These are phyloP conservation scores for Gopherus evgoodei DNA, from an alignment of 2,113 vertebrate species.

Conservation along the genomic window DNA sequence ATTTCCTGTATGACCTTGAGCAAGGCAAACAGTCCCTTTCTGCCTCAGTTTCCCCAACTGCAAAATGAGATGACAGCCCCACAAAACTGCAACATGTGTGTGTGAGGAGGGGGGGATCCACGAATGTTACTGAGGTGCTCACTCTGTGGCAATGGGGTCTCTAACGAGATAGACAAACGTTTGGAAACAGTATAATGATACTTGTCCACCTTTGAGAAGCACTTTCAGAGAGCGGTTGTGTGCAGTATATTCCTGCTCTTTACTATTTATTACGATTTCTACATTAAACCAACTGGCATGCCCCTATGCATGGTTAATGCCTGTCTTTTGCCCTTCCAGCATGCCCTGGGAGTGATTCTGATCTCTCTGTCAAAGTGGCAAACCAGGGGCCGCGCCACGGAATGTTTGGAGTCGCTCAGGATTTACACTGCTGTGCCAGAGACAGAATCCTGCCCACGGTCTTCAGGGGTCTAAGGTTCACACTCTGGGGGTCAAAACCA, in stretches of 20 bases:
- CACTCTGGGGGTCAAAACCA: background rate
- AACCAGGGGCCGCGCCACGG: background rate
- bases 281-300: background rate
- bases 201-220: background rate
- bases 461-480: background rate
- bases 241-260: fast-evolving
- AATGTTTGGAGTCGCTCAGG: background rate
- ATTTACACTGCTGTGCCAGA: background rate
- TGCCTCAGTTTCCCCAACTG: background rate
- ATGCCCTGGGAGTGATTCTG: background rate
- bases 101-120: background rate
- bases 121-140: background rate
- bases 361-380: fast-evolving
- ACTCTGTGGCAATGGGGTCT: background rate
- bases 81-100: background rate
- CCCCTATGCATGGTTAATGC: fast-evolving
- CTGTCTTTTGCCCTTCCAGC: background rate
- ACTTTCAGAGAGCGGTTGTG: background rate
- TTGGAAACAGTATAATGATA: background rate
- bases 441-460: background rate
- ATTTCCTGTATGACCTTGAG: background rate
- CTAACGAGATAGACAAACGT: background rate
- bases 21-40: background rate
- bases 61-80: fast-evolving
- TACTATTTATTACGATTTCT: fast-evolving